phyloP scores from a whole-genome alignment of 2,113 vertebrate genomes.

The Microtus montanus region DNA sequence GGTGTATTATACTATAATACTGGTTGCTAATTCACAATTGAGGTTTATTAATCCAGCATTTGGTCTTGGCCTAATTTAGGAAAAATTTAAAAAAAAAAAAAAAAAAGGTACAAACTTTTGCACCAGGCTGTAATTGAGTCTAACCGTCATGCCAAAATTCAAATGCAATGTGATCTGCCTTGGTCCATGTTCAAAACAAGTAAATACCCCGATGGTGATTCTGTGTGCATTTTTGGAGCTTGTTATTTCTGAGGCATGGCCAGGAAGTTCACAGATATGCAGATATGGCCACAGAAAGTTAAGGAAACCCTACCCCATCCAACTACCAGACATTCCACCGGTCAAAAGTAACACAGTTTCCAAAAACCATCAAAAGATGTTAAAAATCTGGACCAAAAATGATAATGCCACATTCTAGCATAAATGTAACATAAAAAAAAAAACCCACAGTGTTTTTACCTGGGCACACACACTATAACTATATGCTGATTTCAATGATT shows the following conservation, averaged over 20 bases:
- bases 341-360: background rate
- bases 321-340: background rate
- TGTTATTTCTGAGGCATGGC: background rate
- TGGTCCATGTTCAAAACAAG: background rate
- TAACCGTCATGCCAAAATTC: background rate
- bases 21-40: background rate
- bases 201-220: background rate
- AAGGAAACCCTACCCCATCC: background rate
- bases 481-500: too few species aligned
- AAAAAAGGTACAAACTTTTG: background rate
- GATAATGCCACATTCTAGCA: background rate
- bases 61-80: background rate
- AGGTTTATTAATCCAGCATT: background rate
- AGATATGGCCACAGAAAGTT: background rate
- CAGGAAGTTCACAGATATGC: background rate
- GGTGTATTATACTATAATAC: background rate
- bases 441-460: background rate
- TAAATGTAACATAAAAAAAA: background rate
- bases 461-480: background rate
- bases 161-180: background rate
- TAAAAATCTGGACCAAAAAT: constrained; percentile 3
- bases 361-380: background rate
- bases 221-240: background rate
- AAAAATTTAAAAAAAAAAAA: background rate
- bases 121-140: background rate